Evolutionary conservation across 2,888 invertebrate species (phyloP), one percentile per base, ranked within the genome.

Genomic region (Tridacna gigas): DNA sequence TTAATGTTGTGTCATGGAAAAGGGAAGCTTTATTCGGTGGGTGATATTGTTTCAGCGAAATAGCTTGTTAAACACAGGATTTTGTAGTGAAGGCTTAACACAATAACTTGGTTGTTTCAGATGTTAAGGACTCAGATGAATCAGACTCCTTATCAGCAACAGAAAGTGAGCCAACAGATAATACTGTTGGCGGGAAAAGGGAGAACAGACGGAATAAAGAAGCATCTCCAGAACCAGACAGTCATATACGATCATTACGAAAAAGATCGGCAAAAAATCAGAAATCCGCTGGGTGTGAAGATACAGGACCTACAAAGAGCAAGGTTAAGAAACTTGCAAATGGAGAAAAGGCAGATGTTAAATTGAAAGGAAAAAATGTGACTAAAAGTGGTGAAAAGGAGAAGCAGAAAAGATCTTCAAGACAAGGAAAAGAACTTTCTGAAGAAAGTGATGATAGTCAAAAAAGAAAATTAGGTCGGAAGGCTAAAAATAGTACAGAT

Each of bases 291-390:
- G 47, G 26, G 7, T 25, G 15, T 11, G 51, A 71, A 25, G 45
- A 67, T 18, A 47, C 45, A 25, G 71, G 51, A 26, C 71, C 71
- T n/a, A 71, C 71, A 3, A 47, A 71, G 12, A 48, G 26, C n/a
- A 71, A 71, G 51, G 48, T 25, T 71, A 12, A 12, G 4, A 71
- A 71, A 51, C 5, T 51, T 47, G 13, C 28, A 51, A 69, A n/a
- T 26, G 47, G n/a, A 18, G 22, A 18, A 47, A 47, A n/a, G 15
- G 47, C 13, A 5, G 65, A 65, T 15, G 25, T n/a, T 1, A 25
- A 25, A 22, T 3, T n/a, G 13, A n/a, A 20, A 65, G 15, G 65
- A 15, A 15, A 37, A 15, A 25, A 15, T 37, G 37, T 15, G 18
- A 37, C 0, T 28, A n/a, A 5, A 18, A 51, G 18, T 48, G 18